Percentiles rank a stretch among this genome's conserved stretches.
Evolutionary conservation across 2,888 invertebrate species (phyloP).

Genomic region (Xanthia togata): DNA sequence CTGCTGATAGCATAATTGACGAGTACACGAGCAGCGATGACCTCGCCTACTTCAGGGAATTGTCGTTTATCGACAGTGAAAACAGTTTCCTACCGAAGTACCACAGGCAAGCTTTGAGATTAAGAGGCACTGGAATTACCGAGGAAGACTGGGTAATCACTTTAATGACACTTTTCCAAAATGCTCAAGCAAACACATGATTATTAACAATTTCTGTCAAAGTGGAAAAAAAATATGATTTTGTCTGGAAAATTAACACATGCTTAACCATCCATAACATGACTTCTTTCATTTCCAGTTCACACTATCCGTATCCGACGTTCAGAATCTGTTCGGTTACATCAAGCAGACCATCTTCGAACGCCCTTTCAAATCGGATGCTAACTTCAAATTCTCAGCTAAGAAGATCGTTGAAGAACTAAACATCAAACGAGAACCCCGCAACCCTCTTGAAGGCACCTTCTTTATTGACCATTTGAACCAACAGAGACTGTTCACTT

Average conservation of each 20-base stretch:
- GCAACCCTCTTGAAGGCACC: constrained; percentile 91
- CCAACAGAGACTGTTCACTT: constrained; percentile 85
- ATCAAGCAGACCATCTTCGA: constrained; percentile 58
- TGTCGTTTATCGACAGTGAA: constrained; percentile 89
- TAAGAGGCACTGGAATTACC: constrained; percentile 76
- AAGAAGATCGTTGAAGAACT: constrained; percentile 90
- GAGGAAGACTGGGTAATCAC: constrained; percentile 76
- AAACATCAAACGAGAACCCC: constrained; percentile 87
- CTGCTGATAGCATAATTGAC: constrained; percentile 83
- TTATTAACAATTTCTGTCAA: not conserved
- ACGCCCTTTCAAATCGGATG: constrained; percentile 59
- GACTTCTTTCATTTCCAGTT: constrained; percentile 70
- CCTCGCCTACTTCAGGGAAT: constrained; percentile 79
- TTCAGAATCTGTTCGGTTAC: constrained; percentile 76
- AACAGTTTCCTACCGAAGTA: constrained; percentile 89
- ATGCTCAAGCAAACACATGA: not conserved
- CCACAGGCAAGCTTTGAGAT: constrained; percentile 73
- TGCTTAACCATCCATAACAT: not conserved
- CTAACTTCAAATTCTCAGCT: constrained; percentile 85
- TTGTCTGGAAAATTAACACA: not conserved
- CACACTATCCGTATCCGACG: constrained; percentile 79
- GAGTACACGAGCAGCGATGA: constrained; percentile 77
- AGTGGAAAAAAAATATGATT: not conserved
- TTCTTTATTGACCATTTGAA: constrained; percentile 84
- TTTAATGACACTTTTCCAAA: not conserved